These are phyloP conservation scores for Leptodactylus fuscus DNA, from an alignment of 2,113 vertebrate genomes.

Conservation along the genomic window DNA sequence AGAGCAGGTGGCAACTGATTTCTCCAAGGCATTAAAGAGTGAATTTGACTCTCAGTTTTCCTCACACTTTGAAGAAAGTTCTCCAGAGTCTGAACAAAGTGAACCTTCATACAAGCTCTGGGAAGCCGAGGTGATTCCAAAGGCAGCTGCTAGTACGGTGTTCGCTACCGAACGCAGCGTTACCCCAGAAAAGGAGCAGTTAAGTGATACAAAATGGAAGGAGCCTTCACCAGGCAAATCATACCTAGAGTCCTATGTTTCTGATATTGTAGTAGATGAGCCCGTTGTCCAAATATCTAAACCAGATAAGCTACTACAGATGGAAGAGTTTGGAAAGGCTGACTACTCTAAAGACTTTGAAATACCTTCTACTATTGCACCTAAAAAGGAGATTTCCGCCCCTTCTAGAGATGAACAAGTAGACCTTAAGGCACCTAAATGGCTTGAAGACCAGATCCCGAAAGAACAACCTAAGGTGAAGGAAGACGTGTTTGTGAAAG, in stretches of 20 bases:
- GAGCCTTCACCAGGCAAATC: slow-evolving; percentile 67
- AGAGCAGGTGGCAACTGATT: slow-evolving; percentile 67
- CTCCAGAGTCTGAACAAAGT: slow-evolving; percentile 70
- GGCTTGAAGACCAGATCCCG: background rate
- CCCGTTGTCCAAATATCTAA: slow-evolving; percentile 62
- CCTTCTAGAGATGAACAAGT: background rate
- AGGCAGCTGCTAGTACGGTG: slow-evolving; percentile 59
- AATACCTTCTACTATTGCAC: background rate
- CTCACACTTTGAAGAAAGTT: slow-evolving; percentile 69
- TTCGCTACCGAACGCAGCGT: slow-evolving; percentile 61
- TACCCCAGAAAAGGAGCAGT: slow-evolving; percentile 58
- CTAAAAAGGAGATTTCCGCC: background rate
- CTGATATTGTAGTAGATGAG: slow-evolving; percentile 50
- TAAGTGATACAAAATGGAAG: slow-evolving; percentile 61
- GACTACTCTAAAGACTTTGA: slow-evolving; percentile 62
- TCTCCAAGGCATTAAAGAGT: slow-evolving; percentile 64
- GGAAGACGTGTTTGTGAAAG: background rate
- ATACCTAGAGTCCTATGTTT: slow-evolving; percentile 72
- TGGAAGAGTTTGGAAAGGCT: slow-evolving; percentile 72
- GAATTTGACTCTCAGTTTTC: slow-evolving; percentile 67
- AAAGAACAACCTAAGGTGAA: slow-evolving; percentile 32
- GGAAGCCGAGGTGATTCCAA: slow-evolving; percentile 71
- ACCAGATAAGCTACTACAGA: slow-evolving; percentile 72
- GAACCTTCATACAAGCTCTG: slow-evolving; percentile 73
- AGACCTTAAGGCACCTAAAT: slow-evolving; percentile 1